Percentiles rank a stretch among this genome's conserved stretches.
Evolutionary conservation across 2,888 invertebrate genomes (phyloP).

Genomic region (Metallyticus violacea): DNA sequence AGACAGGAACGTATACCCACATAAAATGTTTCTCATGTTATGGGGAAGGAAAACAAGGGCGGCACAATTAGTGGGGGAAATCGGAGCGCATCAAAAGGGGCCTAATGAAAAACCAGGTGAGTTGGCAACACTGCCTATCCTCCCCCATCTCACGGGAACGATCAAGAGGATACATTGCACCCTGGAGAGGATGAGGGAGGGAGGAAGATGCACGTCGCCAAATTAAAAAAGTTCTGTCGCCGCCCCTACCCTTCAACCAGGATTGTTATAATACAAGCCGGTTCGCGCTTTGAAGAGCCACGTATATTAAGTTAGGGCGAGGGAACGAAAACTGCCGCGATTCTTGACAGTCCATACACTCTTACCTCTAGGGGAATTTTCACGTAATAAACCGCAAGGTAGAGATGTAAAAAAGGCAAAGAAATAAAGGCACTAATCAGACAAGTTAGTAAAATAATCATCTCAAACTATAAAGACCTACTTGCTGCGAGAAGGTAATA

Average conservation of each 20-base stretch:
- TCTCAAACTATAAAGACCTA: no score
- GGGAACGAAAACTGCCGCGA: background rate
- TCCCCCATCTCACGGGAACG: background rate
- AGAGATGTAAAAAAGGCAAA: background rate
- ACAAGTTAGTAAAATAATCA: no score
- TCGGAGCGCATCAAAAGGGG: background rate
- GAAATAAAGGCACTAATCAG: no score
- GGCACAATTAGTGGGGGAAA: background rate
- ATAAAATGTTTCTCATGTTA: background rate
- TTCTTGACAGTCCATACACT: background rate
- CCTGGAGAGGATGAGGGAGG: background rate
- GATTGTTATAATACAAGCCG: background rate
- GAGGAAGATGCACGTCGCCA: background rate
- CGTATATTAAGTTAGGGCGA: background rate
- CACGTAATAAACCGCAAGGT: background rate
- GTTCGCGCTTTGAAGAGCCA: background rate
- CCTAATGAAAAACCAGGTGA: background rate
- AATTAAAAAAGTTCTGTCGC: slow-evolving; percentile 10
- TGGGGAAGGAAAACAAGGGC: background rate
- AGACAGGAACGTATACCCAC: background rate
- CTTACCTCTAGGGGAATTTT: background rate
- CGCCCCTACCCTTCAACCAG: background rate
- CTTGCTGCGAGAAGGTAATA: no score
- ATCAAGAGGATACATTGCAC: background rate
- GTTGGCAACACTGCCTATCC: background rate